phyloP scores from a whole-genome alignment of 1,140 invertebrate species.

The Mactra quadrangularis region DNA sequence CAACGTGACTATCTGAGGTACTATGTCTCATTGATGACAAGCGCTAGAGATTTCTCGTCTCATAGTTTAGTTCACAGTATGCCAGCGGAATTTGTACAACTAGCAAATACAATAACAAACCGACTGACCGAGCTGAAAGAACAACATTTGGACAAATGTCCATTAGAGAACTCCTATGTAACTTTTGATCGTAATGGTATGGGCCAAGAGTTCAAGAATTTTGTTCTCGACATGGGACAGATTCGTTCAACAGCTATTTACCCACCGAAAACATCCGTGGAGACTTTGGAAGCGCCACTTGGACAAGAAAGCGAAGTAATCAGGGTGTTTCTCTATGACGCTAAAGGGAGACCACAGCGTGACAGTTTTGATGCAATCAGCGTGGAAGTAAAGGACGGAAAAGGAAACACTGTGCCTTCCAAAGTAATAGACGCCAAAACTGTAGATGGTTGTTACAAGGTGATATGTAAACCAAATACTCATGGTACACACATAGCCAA shows the following conservation, averaged over 20 bases:
- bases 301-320: slow-evolving; percentile 65
- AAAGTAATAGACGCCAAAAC: slow-evolving; percentile 64
- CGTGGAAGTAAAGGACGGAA: slow-evolving; percentile 63
- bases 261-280: slow-evolving; percentile 66
- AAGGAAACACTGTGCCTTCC: slow-evolving; percentile 56
- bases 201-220: slow-evolving; percentile 63
- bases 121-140: slow-evolving; percentile 55
- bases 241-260: slow-evolving; percentile 66
- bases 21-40: slow-evolving; percentile 60
- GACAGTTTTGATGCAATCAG: slow-evolving; percentile 64
- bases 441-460: slow-evolving; percentile 66
- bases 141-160: slow-evolving; percentile 62
- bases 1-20: slow-evolving; percentile 57
- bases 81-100: slow-evolving; percentile 62
- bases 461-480: slow-evolving; percentile 60
- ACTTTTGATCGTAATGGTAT: slow-evolving; percentile 64
- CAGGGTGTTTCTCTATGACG: slow-evolving; percentile 65
- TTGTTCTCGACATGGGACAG: slow-evolving; percentile 63
- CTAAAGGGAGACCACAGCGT: slow-evolving; percentile 65
- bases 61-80: slow-evolving; percentile 63
- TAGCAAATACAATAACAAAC: slow-evolving; percentile 57
- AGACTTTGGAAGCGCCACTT: slow-evolving; percentile 63
- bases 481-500: slow-evolving; percentile 60
- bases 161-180: slow-evolving; percentile 65
- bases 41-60: slow-evolving; percentile 61